Evolutionary conservation across 2,113 vertebrate species (phyloP).

Genomic region (Ceuthmochares aereus): DNA sequence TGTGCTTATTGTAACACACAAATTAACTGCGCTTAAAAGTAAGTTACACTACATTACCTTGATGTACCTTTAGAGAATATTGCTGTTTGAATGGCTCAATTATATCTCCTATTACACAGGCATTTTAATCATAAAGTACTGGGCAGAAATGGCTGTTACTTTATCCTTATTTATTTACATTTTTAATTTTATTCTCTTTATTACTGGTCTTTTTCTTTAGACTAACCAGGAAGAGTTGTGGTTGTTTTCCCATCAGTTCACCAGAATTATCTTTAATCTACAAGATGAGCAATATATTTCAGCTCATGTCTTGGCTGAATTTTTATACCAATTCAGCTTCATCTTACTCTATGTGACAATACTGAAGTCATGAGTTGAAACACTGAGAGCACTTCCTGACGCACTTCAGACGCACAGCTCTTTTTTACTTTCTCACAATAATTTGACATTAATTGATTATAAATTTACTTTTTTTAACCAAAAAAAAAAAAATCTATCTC

Average conservation of each 20-base stretch:
- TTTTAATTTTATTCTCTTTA: background rate
- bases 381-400: background rate
- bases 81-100: background rate
- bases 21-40: background rate
- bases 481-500: background rate
- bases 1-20: background rate
- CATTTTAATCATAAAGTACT: background rate
- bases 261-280: background rate
- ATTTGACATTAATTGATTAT: background rate
- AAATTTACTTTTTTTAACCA: background rate
- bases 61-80: background rate
- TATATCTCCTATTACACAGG: too few relatives aligned
- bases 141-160: background rate
- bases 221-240: background rate
- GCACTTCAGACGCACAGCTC: background rate
- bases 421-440: accelerated
- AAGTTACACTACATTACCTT: background rate
- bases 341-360: background rate
- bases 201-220: background rate
- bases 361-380: background rate
- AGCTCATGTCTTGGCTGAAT: background rate
- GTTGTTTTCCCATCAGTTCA: background rate
- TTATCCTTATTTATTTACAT: background rate
- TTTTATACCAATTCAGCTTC: background rate
- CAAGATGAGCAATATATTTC: background rate